These are phyloP conservation scores for Erebia palarica DNA, from an alignment of 2,888 invertebrate genomes.

Conservation along the genomic window DNA sequence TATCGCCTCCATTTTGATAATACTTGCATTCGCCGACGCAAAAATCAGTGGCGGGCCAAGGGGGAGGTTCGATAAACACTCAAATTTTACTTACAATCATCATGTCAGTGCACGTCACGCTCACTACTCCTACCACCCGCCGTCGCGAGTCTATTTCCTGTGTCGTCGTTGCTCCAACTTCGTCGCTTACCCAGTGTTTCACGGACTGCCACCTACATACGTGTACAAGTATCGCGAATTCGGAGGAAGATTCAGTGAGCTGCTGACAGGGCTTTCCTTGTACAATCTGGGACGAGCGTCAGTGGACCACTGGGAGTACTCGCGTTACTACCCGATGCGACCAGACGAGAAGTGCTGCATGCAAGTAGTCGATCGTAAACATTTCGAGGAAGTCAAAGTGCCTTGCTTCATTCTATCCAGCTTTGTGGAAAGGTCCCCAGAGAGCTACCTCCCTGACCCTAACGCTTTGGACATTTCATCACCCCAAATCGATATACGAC, in stretches of 20 bases:
- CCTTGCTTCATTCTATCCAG: conserved; percentile 74
- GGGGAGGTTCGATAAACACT: conserved; percentile 49
- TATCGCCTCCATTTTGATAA: conserved; percentile 47
- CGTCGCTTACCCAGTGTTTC: conserved; percentile 68
- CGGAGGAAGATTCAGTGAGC: conserved; percentile 59
- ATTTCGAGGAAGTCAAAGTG: conserved; percentile 64
- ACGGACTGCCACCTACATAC: conserved; percentile 65
- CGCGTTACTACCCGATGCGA: conserved; percentile 54
- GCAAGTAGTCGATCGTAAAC: conserved; percentile 61
- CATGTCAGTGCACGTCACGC: conserved; percentile 64
- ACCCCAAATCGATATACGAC: conserved; percentile 57
- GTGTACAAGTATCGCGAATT: conserved; percentile 69
- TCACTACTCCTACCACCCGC: conserved; percentile 71
- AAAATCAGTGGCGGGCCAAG: conserved; percentile 62
- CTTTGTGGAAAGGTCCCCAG: conserved; percentile 56
- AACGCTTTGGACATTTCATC: conserved; percentile 62
- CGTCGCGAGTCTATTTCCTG: conserved; percentile 60
- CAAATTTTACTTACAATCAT: conserved; percentile 2
- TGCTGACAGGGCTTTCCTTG: conserved; percentile 68
- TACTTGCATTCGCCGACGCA: conserved; percentile 47
- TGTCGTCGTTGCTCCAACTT: conserved; percentile 63
- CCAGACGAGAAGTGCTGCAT: conserved; percentile 65
- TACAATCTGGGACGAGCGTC: conserved; percentile 70
- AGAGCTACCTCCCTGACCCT: conserved; percentile 47
- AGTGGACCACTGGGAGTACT: conserved; percentile 51